Percentiles rank a stretch among this genome's conserved stretches.
Conservation (phyloP, 2,797 vertebrate genomes). For the Xiphorhynchus erythropygius region DNA sequence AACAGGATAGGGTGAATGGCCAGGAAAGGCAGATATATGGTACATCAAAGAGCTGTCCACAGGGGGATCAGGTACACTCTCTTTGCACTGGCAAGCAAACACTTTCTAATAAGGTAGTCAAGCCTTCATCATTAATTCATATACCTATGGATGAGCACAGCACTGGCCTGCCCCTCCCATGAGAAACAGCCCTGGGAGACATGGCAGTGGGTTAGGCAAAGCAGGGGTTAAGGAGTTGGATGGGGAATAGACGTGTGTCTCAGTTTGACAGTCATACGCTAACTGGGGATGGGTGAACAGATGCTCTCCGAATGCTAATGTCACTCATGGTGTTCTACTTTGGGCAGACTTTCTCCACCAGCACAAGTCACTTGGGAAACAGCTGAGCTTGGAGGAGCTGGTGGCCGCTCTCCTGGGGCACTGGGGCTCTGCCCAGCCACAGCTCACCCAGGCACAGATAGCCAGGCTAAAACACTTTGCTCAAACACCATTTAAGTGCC, state of each 20-base stretch:
- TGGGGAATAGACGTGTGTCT: conserved; percentile 63
- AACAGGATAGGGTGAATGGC: background rate
- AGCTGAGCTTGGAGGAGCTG: conserved; percentile 10
- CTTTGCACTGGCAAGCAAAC: background rate
- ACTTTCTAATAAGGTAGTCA: background rate
- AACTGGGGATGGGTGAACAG: conserved; percentile 68
- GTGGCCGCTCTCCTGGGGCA: background rate
- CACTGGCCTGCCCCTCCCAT: background rate
- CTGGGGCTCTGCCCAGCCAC: background rate
- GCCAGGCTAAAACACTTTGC: background rate
- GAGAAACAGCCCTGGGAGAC: background rate
- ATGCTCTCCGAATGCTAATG: conserved; percentile 70
- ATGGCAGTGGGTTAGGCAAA: conserved; percentile 39
- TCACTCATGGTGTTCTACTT: conserved; percentile 68
- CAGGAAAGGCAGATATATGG: background rate
- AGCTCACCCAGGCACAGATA: accelerated
- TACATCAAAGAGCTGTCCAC: background rate
- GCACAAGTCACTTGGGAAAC: conserved; percentile 40
- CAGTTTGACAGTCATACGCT: conserved; percentile 57
- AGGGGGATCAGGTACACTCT: background rate
- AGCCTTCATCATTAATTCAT: conserved; percentile 34
- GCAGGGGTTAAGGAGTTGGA: conserved; percentile 67
- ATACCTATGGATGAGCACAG: background rate
- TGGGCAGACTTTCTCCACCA: conserved; percentile 62
- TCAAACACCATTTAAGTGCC: background rate